These are phyloP conservation scores for Bubo scandiacus DNA, from an alignment of 2,113 vertebrate genomes.

Conservation along the genomic window DNA sequence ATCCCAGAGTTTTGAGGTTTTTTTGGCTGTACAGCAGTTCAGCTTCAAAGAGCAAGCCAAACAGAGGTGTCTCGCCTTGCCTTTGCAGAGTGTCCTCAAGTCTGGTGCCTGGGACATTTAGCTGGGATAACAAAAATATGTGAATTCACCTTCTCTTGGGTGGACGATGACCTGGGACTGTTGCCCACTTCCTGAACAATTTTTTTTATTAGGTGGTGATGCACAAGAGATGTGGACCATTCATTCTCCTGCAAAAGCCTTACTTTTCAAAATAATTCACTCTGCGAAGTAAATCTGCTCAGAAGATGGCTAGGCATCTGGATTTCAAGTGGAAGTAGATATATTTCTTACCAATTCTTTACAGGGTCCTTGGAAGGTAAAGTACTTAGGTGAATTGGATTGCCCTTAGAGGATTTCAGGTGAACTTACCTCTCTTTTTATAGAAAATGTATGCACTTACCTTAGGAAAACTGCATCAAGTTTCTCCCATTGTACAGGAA, in stretches of 20 bases:
- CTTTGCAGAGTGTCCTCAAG: background rate
- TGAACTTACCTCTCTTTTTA: background rate
- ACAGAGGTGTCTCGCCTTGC: background rate
- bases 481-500: background rate
- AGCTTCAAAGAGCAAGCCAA: background rate
- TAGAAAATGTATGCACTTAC: fast-evolving
- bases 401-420: background rate
- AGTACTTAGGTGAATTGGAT: background rate
- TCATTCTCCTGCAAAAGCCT: background rate
- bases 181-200: background rate
- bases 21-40: background rate
- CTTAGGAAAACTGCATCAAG: background rate
- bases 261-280: background rate
- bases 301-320: background rate
- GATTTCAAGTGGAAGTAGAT: background rate
- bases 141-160: background rate
- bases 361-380: background rate
- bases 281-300: background rate
- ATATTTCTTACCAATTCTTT: background rate
- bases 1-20: fast-evolving
- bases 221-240: background rate
- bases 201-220: background rate
- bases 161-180: background rate
- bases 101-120: background rate
- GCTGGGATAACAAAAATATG: background rate